Evolutionary conservation across 1,140 invertebrate species (phyloP), one percentile per base, ranked within the genome.

Genomic region (Platyura marginata): DNA sequence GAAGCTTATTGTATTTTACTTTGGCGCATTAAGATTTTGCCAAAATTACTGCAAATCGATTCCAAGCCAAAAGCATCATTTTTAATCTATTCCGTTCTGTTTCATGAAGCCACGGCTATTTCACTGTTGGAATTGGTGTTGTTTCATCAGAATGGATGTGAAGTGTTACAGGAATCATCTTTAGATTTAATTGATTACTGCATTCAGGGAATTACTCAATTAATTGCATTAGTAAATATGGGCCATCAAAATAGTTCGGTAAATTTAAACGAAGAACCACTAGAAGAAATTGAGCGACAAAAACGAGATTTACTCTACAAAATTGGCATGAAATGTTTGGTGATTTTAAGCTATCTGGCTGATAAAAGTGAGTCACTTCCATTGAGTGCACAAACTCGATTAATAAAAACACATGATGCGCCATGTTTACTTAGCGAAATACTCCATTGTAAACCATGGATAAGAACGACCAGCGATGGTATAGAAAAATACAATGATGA

Each of bases 151-250:
- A 79, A 76, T 50, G 71, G 75, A 20, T 75, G 71, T 41, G 72
- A 80, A 51, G 70, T 72, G 21, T 61, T 86, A 35, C 71, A 71
- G 34, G 81, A 86, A 39, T 62, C 71, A 8, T 64, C 72, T 15
- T 63, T 80, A 8, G 83, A 87, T 62, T 54, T 87, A 1, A 63
- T 84, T n/a, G 79, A 85, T 57, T 86, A 86, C 50, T 64, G 69
- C 23, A 66, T 74, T 2, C 66, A 71, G 45, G 66, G 65, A 35
- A 53, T 79, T 0, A 70, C 68, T 16, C 54, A 62, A 21, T 57
- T 74, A 1, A 59, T 78, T 34, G 65, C 67, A 1, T 56, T 70
- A 46, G 25, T 38, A 18, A n/a, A 10, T 22, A 15, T 42, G 35
- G 23, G 57, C 18, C 48, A 50, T 37, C 56, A 62, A 22, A 52